phyloP scores from a whole-genome alignment of 2,888 invertebrate species.

The Thecophora atra region DNA sequence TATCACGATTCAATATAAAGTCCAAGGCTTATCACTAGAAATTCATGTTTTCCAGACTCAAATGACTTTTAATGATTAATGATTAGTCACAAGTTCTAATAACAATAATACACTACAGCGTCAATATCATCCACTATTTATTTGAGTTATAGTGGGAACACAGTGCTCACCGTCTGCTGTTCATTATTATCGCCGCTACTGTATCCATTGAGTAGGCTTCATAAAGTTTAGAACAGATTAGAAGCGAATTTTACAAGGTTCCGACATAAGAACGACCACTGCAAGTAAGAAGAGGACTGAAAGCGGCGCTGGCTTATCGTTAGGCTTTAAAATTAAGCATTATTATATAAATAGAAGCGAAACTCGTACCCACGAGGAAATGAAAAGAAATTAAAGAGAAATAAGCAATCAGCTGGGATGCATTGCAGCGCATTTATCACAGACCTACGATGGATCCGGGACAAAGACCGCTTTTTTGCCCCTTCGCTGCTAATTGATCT shows the following conservation, averaged over 20 bases:
- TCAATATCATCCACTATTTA: too few relatives aligned
- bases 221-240: too few relatives aligned
- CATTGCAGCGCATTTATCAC: slow-evolving; percentile 19
- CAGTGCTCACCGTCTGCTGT: too few relatives aligned
- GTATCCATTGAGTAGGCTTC: too few relatives aligned
- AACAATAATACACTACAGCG: too few relatives aligned
- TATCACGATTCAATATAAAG: too few relatives aligned
- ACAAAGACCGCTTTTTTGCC: slow-evolving; percentile 9
- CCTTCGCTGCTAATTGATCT: slow-evolving; percentile 25
- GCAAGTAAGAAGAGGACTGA: not conserved
- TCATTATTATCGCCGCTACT: too few relatives aligned
- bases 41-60: too few relatives aligned
- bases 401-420: not conserved
- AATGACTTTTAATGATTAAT: too few relatives aligned
- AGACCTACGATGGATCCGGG: not conserved
- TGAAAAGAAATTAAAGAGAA: not conserved
- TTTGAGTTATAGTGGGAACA: too few relatives aligned
- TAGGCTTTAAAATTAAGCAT: slow-evolving; percentile 10
- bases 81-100: too few relatives aligned
- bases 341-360: slow-evolving; percentile 19
- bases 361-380: not conserved
- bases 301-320: slow-evolving; percentile 30
- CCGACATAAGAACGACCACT: slow-evolving; percentile 1
- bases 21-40: too few relatives aligned
- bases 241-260: not conserved